Conservation (phyloP, 2,888 invertebrate species). For the Aproaerema taeniolella region DNA sequence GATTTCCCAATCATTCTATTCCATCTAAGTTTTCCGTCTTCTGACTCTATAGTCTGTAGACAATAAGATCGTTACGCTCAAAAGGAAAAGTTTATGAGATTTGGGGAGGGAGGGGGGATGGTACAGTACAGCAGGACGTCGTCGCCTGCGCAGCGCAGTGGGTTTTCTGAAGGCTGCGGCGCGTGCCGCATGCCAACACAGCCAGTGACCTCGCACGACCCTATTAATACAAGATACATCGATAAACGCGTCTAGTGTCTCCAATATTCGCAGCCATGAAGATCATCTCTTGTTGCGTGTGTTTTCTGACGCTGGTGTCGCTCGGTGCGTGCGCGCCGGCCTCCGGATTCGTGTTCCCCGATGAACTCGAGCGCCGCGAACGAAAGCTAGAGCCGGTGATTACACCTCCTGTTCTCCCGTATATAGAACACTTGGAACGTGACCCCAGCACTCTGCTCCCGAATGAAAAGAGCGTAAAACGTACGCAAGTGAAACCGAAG, state of each 20-base stretch:
- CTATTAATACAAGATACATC: conserved; percentile 71
- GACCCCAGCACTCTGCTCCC: conserved; percentile 68
- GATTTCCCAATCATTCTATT: conserved; percentile 53
- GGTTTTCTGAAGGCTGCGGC: conserved; percentile 76
- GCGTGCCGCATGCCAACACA: conserved; percentile 75
- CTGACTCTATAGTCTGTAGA: conserved; percentile 29
- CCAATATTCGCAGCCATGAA: conserved; percentile 53
- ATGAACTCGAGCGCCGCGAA: conserved; percentile 42
- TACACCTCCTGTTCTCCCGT: conserved; percentile 69
- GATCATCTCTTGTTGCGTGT: conserved; percentile 52
- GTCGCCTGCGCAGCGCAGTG: conserved; percentile 61
- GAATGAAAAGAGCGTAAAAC: conserved; percentile 35
- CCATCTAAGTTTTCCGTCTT: conserved; percentile 41
- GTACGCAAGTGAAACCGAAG: conserved; percentile 45
- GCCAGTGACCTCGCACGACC: conserved; percentile 62
- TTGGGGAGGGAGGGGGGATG: conserved; percentile 47
- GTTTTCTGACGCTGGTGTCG: conserved; percentile 34
- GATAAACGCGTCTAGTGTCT: conserved; percentile 54
- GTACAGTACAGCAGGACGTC: conserved; percentile 58
- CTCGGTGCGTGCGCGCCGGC: conserved; percentile 34
- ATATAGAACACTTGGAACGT: conserved; percentile 67
- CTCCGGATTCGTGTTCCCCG: conserved; percentile 61
- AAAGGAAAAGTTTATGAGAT: conserved; percentile 40
- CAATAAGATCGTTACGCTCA: conserved; percentile 55
- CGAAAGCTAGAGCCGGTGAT: conserved; percentile 62